Conservation (phyloP, 2,797 vertebrate species). For the Danio choprae region DNA sequence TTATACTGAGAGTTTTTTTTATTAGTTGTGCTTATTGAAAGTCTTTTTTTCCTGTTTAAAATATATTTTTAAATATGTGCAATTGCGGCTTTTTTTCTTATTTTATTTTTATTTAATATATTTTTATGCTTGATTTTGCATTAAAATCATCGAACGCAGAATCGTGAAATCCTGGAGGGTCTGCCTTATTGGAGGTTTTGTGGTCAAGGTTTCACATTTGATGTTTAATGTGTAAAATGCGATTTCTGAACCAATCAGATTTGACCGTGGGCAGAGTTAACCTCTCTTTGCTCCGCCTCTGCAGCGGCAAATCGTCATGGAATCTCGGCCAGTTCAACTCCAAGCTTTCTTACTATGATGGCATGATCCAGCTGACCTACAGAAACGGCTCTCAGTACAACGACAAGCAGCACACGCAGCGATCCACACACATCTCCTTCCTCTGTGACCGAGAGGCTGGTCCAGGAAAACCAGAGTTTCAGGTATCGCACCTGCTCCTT, state of each 20-base stretch:
- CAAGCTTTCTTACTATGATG: conserved; percentile 90
- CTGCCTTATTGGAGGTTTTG: too few relatives aligned
- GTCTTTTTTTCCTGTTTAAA: too few relatives aligned
- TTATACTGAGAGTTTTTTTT: too few relatives aligned
- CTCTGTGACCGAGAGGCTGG: conserved; percentile 88
- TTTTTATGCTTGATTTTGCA: too few relatives aligned
- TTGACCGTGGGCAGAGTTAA: background rate
- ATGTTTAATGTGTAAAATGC: background rate
- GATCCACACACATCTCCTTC: conserved; percentile 91
- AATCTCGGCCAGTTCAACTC: conserved; percentile 86
- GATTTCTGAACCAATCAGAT: background rate
- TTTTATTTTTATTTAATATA: too few relatives aligned
- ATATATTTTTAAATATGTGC: too few relatives aligned
- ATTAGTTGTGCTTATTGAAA: too few relatives aligned
- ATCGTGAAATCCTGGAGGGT: too few relatives aligned
- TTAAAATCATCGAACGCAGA: too few relatives aligned
- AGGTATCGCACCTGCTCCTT: conserved; percentile 73
- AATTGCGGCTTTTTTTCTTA: too few relatives aligned
- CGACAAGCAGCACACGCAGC: conserved; percentile 77
- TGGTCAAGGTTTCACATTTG: background rate
- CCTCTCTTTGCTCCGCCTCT: conserved; percentile 18
- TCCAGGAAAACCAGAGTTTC: conserved; percentile 87
- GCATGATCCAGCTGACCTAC: conserved; percentile 92
- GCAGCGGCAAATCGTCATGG: conserved; percentile 72
- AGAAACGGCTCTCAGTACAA: conserved; percentile 88